Evolutionary conservation across 2,113 vertebrate genomes (phyloP).

Genomic region (Irena cyanogastra): DNA sequence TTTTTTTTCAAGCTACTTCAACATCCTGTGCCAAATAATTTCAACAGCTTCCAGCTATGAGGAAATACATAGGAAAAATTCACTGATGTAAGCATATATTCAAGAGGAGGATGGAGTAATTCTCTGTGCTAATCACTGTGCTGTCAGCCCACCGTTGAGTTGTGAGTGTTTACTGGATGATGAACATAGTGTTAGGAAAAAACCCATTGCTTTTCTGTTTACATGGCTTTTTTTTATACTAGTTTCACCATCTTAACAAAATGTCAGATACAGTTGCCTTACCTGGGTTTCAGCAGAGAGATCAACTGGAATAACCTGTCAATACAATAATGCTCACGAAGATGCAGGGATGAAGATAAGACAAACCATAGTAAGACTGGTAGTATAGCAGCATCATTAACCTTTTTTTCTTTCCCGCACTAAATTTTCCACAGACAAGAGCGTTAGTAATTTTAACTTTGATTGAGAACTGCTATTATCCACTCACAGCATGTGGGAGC

Average conservation of each 20-base stretch:
- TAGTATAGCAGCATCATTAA: constrained; percentile 6
- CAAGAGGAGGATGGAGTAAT: not conserved
- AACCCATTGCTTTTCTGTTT: not conserved
- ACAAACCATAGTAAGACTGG: not conserved
- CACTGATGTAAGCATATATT: not conserved
- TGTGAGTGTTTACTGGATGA: not conserved
- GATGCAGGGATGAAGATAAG: not conserved
- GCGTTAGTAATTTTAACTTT: constrained; percentile 34
- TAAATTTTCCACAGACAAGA: constrained; percentile 45
- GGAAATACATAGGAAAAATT: not conserved
- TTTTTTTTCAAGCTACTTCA: not conserved
- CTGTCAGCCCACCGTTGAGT: not conserved
- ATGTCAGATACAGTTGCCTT: not conserved
- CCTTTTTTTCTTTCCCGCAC: not conserved
- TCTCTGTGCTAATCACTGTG: not conserved
- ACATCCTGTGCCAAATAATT: not conserved
- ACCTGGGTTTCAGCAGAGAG: not conserved
- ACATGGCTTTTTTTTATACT: not conserved
- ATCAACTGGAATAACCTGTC: not conserved
- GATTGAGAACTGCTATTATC: constrained; percentile 57
- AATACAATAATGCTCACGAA: not conserved
- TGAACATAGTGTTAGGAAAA: not conserved
- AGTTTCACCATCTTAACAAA: not conserved
- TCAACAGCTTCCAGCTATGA: not conserved
- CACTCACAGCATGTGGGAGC: constrained; percentile 43